Evolutionary conservation across 2,113 vertebrate species (phyloP), one percentile per base, ranked within the genome.

Genomic region (Chrysochloris asiatica): DNA sequence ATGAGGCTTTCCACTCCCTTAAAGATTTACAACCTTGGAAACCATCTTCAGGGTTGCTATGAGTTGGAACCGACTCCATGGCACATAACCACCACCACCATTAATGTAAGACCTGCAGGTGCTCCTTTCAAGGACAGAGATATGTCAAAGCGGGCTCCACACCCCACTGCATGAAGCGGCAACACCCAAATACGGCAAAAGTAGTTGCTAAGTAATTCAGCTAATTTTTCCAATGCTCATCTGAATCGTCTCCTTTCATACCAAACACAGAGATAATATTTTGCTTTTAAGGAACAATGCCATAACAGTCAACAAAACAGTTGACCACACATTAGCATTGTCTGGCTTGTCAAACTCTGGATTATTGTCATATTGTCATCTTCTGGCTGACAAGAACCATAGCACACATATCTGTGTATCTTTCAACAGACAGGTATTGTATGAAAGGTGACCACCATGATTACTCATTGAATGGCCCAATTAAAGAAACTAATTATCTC

Each of bases 131-230:
- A 4, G 47, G 6, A 33, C 4, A 9, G 0, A 0, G 19, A 8
- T 13, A 9, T 17, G 5, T 8, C 0, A 2, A 11, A 13, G 14
- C 0, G 7, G 0, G 0, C 3, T 24, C 26, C 45, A 38, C 7
- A 36, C 3, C 50, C 43, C 6, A 1, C 38, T 75, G 38, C n/a
- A 6, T 36, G 63, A 71, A 26, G 1, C 1, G 17, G 52, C 28
- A 26, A 36, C 13, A 78, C 1, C 9, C 17, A 4, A 8, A 16
- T 8, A 1, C 2, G 8, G 8, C 3, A 43, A 67, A 11, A 77
- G 10, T 12, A 12, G 4, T 2, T 10, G 10, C 17, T 22, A 47
- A 7, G 13, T 5, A 10, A 17, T 28, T 86, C 59, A 30, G 38
- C 48, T 26, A 80, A 11, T 26, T 48, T 47, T 69, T 26, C 36